Conservation (phyloP, 2,113 vertebrate species). For the Apodemus sylvaticus region DNA sequence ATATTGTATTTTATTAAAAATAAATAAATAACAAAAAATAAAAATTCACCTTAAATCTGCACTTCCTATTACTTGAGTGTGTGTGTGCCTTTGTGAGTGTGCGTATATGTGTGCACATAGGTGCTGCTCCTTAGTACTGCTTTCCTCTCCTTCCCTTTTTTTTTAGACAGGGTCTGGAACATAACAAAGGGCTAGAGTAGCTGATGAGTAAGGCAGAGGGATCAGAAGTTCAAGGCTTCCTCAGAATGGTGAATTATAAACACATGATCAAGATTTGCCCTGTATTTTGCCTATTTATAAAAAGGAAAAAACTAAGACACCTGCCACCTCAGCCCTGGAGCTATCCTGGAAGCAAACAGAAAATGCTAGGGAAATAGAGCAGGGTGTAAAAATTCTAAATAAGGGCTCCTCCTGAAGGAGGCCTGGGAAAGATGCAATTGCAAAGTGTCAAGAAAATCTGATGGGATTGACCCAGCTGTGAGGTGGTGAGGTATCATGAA, state of each 20-base stretch:
- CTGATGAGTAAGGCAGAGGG: neutral
- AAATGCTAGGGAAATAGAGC: neutral
- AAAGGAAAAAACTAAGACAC: slow-evolving; percentile 13
- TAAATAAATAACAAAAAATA: too few relatives aligned
- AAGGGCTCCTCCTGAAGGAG: neutral
- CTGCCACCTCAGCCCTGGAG: neutral
- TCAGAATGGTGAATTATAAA: slow-evolving; percentile 13
- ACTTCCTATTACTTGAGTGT: neutral
- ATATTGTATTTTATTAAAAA: too few relatives aligned
- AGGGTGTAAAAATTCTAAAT: neutral
- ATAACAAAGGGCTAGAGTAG: neutral
- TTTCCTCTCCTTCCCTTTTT: too few relatives aligned
- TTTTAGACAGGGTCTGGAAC: neutral
- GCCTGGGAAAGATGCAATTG: neutral
- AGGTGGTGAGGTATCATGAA: neutral
- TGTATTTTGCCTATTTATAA: slow-evolving; percentile 16
- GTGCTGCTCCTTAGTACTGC: neutral
- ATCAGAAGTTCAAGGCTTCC: neutral
- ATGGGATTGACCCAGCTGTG: neutral
- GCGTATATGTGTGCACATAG: neutral
- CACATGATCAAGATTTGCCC: neutral
- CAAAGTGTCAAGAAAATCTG: neutral
- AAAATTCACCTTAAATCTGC: neutral
- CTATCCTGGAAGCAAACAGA: neutral
- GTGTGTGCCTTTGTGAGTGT: neutral